Percentiles rank a stretch among this genome's conserved stretches.
Evolutionary conservation across 2,797 vertebrate genomes (phyloP).

Genomic region (Channa striata): DNA sequence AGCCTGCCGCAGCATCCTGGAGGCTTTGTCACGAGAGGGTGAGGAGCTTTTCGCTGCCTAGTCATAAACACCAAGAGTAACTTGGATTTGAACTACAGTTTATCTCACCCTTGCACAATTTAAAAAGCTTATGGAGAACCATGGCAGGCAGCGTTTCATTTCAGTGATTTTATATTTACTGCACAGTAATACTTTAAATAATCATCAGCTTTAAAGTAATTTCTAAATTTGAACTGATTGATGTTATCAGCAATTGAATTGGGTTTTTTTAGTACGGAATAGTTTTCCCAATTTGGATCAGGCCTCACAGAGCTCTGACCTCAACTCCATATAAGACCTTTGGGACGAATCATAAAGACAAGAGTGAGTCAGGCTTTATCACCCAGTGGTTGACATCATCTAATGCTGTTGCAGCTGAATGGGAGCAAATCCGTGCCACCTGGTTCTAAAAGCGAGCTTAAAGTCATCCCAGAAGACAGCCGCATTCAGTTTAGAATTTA

Average conservation of each 20-base stretch:
- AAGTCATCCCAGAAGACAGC: not conserved
- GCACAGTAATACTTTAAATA: not conserved
- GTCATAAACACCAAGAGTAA: not conserved
- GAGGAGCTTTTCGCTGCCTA: slow-evolving; percentile 39
- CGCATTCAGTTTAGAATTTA: not conserved
- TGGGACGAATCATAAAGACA: not conserved
- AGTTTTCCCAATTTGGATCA: not conserved
- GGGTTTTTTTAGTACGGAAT: not conserved
- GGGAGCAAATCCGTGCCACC: not conserved
- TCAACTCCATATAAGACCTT: slow-evolving; percentile 9
- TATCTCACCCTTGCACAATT: not conserved
- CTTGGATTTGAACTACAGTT: not conserved
- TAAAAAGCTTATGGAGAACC: not conserved
- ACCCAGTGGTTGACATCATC: not conserved
- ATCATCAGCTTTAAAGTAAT: no score
- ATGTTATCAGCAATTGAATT: no score
- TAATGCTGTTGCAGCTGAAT: not conserved
- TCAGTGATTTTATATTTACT: not conserved
- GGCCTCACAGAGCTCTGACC: not conserved
- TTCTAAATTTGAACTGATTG: no score
- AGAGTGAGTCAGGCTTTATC: not conserved
- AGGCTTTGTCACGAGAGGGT: slow-evolving; percentile 92
- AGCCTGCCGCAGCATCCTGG: slow-evolving; percentile 90
- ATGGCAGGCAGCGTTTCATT: not conserved
- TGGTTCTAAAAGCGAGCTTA: slow-evolving; percentile 2